Percentiles rank a stretch among this genome's conserved stretches.
Evolutionary conservation across 2,888 invertebrate genomes (phyloP).

Genomic region (Petrolisthes manimaculis): DNA sequence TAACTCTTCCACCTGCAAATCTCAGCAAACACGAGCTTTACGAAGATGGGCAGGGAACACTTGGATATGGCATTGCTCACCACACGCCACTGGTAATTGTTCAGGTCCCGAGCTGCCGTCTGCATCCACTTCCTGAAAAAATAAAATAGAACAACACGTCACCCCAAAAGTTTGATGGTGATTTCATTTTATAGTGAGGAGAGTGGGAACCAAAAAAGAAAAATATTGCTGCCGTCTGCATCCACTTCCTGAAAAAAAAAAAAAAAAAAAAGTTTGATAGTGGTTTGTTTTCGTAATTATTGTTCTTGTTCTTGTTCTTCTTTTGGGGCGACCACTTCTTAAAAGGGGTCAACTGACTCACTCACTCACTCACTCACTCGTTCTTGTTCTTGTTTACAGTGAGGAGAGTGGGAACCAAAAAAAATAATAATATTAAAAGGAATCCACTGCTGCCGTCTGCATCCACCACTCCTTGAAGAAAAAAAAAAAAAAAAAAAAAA

Average conservation of each 20-base stretch:
- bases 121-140: constrained; percentile 83
- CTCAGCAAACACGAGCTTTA: constrained; percentile 97
- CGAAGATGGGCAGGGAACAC: constrained; percentile 95
- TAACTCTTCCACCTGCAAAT: constrained; percentile 97
- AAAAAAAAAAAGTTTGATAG: neutral
- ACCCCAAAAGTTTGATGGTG: too few relatives aligned
- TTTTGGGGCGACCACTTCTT: too few relatives aligned
- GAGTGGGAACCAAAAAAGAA: neutral
- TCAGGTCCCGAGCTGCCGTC: constrained; percentile 86
- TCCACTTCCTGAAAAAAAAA: neutral
- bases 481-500: neutral
- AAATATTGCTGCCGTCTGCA: neutral
- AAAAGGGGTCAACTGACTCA: too few relatives aligned
- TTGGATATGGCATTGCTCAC: constrained; percentile 93
- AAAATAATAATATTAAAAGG: too few relatives aligned
- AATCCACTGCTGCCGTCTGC: too few relatives aligned
- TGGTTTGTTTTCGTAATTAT: neutral
- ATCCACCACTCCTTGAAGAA: too few relatives aligned
- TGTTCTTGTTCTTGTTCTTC: too few relatives aligned
- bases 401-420: too few relatives aligned
- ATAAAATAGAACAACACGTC: neutral
- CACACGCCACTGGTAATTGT: constrained; percentile 93
- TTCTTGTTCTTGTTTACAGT: too few relatives aligned
- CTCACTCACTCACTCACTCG: too few relatives aligned
- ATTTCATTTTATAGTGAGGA: too few relatives aligned